These are phyloP conservation scores for Corythornis madagascariensis DNA, from an alignment of 2,113 vertebrate species.

Conservation along the genomic window DNA sequence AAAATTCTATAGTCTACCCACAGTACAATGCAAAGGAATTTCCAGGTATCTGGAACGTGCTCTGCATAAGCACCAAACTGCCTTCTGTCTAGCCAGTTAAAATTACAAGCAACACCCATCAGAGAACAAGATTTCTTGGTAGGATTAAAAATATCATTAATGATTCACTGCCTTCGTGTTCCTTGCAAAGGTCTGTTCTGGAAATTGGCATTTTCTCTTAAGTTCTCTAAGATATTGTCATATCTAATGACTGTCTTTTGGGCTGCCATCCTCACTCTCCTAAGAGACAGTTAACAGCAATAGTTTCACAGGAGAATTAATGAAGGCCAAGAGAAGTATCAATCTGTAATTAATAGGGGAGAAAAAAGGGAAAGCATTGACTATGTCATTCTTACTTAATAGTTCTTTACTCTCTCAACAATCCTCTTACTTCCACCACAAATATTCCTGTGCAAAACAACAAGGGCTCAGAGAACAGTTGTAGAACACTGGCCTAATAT, in stretches of 20 bases:
- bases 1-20: not conserved
- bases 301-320: not conserved
- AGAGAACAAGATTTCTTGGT: not conserved
- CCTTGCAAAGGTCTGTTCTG: not conserved
- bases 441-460: not conserved
- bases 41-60: not conserved
- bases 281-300: not conserved
- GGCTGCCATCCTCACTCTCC: not conserved
- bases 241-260: not conserved
- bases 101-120: not conserved
- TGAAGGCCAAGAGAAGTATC: not conserved
- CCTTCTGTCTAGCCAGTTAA: not conserved
- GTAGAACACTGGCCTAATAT: not conserved
- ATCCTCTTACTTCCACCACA: not conserved
- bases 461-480: not conserved
- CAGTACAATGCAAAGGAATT: rapidly evolving
- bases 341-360: slow-evolving; percentile 19
- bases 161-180: not conserved
- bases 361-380: not conserved
- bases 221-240: not conserved
- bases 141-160: not conserved
- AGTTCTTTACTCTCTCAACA: not conserved
- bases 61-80: not conserved
- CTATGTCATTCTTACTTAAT: not conserved
- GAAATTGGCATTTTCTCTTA: not conserved